These are phyloP conservation scores for Hydrotaea cyrtoneurina DNA, from an alignment of 2,888 invertebrate species.

Conservation along the genomic window DNA sequence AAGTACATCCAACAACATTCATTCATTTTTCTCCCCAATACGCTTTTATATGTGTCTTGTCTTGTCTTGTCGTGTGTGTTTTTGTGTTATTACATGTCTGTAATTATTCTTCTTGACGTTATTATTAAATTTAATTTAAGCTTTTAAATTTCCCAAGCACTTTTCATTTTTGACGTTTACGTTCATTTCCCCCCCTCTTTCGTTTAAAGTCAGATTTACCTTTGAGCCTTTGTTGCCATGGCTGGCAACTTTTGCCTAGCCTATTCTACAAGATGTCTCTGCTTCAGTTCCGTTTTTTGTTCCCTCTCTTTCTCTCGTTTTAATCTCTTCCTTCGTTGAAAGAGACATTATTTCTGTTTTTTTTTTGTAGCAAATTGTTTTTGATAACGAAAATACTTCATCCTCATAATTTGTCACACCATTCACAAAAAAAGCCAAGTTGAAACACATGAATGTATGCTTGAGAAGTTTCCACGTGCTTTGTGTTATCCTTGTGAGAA, in stretches of 20 bases:
- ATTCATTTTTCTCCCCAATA: not conserved
- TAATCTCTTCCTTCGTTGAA: constrained; percentile 15
- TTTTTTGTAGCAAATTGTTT: constrained; percentile 55
- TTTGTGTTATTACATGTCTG: not conserved
- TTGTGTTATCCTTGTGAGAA: not conserved
- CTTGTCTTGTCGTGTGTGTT: not conserved
- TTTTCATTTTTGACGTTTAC: constrained; percentile 10
- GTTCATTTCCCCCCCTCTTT: not conserved
- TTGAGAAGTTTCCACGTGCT: constrained; percentile 6
- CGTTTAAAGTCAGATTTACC: constrained; percentile 17
- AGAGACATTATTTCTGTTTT: constrained; percentile 16
- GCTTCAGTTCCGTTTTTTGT: constrained; percentile 11
- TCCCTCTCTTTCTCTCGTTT: not conserved
- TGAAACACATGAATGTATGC: not conserved
- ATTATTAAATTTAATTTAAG: constrained; percentile 16
- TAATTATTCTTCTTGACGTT: constrained; percentile 5
- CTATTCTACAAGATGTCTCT: constrained; percentile 9
- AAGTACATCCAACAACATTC: not conserved
- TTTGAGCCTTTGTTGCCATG: not conserved
- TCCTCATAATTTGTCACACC: constrained; percentile 21
- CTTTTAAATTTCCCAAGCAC: constrained; percentile 19
- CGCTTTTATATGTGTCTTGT: not conserved
- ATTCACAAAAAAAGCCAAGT: not conserved
- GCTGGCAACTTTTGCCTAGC: not conserved
- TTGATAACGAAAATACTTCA: constrained; percentile 33